Conservation (phyloP, 2,797 vertebrate genomes). For the Delichon dasypus region DNA sequence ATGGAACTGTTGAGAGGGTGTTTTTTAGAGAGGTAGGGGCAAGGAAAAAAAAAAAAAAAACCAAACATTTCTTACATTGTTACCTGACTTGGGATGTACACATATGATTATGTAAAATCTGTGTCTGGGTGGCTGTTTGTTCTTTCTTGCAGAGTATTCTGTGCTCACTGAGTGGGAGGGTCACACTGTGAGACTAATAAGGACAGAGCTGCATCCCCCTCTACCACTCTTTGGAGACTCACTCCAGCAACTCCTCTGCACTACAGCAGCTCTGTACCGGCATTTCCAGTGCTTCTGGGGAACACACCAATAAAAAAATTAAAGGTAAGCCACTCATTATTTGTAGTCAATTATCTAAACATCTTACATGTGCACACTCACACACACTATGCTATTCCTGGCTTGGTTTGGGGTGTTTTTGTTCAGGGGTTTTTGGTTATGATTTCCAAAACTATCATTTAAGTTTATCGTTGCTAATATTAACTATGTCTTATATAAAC, state of each 20-base stretch:
- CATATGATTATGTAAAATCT: conserved; percentile 15
- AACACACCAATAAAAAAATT: background rate
- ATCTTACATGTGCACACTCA: background rate
- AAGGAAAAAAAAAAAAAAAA: background rate
- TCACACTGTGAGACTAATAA: conserved; percentile 94
- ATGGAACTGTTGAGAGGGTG: background rate
- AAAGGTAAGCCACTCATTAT: conserved; percentile 73
- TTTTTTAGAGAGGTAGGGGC: background rate
- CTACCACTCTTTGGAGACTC: conserved; percentile 81
- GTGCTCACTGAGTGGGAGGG: conserved; percentile 94
- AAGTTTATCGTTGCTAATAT: background rate
- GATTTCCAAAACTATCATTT: background rate
- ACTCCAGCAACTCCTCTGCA: conserved; percentile 65
- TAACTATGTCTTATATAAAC: background rate
- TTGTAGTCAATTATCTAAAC: background rate
- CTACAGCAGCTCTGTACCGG: conserved; percentile 60
- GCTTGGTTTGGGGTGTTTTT: background rate
- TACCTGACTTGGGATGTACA: background rate
- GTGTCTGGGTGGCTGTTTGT: conserved; percentile 57
- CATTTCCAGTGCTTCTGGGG: conserved; percentile 57
- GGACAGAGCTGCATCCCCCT: conserved; percentile 87
- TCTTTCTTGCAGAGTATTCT: conserved; percentile 75
- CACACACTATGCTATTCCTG: background rate
- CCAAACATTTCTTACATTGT: background rate
- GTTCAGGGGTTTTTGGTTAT: background rate